A percentile compares a stretch with the other conserved stretches of the same genome.
phyloP scores from a whole-genome alignment of 2,113 vertebrate genomes.

The Bubo scandiacus region DNA sequence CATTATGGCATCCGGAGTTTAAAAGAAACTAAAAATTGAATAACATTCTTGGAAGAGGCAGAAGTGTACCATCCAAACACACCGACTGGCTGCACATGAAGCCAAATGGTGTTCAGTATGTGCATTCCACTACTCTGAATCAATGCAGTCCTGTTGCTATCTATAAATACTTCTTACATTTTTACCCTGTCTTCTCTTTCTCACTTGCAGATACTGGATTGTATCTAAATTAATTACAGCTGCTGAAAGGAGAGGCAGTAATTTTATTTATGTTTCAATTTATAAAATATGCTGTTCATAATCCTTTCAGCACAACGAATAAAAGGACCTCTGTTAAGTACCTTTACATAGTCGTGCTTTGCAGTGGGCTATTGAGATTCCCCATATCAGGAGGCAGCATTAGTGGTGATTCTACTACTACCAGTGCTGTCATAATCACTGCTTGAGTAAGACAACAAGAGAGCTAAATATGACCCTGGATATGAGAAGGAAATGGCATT shows the following conservation, averaged over 20 bases:
- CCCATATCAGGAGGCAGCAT: background rate
- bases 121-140: background rate
- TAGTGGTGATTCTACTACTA: background rate
- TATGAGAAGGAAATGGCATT: background rate
- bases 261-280: background rate
- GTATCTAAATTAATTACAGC: slow-evolving; percentile 16
- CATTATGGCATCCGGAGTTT: background rate
- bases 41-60: background rate
- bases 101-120: background rate
- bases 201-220: background rate
- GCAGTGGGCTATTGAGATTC: background rate
- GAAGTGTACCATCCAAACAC: background rate
- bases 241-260: background rate
- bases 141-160: background rate
- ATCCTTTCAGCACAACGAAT: background rate
- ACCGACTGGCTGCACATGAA: background rate
- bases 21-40: slow-evolving; percentile 11
- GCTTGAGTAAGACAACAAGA: background rate
- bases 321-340: background rate
- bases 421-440: background rate
- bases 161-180: background rate
- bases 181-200: background rate
- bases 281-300: background rate
- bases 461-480: background rate
- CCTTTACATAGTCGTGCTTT: background rate